Percentiles rank a stretch among this genome's conserved stretches.
phyloP scores from a whole-genome alignment of 2,797 vertebrate species.

The Melanotaenia boesemani region DNA sequence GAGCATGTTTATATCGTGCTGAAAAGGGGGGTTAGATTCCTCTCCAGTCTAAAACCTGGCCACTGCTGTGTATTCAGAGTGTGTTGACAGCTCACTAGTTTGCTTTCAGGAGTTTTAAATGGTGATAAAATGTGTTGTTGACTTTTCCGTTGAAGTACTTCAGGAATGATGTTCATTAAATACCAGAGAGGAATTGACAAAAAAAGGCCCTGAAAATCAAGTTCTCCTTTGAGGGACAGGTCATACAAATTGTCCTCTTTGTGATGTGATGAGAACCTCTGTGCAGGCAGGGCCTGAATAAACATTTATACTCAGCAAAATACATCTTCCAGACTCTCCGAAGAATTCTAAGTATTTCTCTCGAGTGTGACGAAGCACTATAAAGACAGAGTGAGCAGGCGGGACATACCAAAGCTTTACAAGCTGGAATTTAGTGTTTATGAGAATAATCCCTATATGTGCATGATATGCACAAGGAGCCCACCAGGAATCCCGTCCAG shows the following conservation, averaged over 20 bases:
- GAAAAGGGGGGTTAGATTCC: constrained; percentile 51
- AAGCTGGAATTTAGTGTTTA: constrained; percentile 64
- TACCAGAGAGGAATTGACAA: constrained; percentile 2
- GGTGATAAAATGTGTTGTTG: constrained; percentile 13
- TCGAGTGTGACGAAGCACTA: constrained; percentile 66
- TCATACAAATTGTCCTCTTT: constrained; percentile 30
- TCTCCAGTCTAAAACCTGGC: constrained; percentile 37
- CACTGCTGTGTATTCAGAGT: constrained; percentile 35
- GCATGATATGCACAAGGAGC: constrained; percentile 54
- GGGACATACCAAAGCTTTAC: constrained; percentile 67
- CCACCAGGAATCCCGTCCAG: constrained; percentile 36
- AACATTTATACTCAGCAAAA: constrained; percentile 79
- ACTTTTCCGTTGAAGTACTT: neutral
- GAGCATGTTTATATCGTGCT: constrained; percentile 48
- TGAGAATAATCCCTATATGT: constrained; percentile 71
- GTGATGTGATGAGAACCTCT: constrained; percentile 28
- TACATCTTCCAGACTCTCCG: constrained; percentile 60
- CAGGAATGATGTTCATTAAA: neutral
- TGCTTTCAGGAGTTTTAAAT: constrained; percentile 27
- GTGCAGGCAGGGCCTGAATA: constrained; percentile 50
- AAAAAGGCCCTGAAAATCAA: too few species aligned
- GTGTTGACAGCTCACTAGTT: constrained; percentile 17
- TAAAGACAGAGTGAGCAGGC: constrained; percentile 49
- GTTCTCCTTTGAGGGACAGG: neutral
- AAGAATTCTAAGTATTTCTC: constrained; percentile 69